These are phyloP conservation scores for Sphaerophoria rueppellii DNA, from an alignment of 2,888 invertebrate species.

Conservation along the genomic window DNA sequence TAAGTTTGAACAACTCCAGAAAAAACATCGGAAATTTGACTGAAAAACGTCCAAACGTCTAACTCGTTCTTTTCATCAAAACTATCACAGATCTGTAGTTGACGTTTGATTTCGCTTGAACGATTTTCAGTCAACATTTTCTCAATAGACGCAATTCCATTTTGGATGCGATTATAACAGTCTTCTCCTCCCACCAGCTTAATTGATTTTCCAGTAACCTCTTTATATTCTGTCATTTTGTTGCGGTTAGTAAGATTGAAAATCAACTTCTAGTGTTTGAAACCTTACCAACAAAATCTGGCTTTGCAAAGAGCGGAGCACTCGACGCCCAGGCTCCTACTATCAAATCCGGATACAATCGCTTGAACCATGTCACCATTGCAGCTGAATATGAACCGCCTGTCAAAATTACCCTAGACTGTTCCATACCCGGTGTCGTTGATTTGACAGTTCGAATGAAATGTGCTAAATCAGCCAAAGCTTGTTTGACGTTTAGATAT, in stretches of 20 bases:
- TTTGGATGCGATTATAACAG: constrained; percentile 79
- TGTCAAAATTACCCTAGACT: constrained; percentile 83
- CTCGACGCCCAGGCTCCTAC: constrained; percentile 86
- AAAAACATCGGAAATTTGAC: constrained; percentile 79
- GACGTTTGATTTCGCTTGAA: constrained; percentile 76
- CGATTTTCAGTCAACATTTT: constrained; percentile 76
- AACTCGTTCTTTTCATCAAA: constrained; percentile 78
- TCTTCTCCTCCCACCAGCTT: constrained; percentile 77
- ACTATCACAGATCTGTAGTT: constrained; percentile 78
- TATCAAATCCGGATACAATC: constrained; percentile 86
- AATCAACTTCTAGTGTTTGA: too few species aligned
- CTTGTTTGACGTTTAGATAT: constrained; percentile 86
- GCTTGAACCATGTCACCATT: constrained; percentile 87
- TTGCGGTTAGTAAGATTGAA: too few species aligned
- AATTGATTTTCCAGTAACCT: constrained; percentile 80
- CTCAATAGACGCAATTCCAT: constrained; percentile 79
- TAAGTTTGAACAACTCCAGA: constrained; percentile 79
- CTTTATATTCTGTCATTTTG: constrained; percentile 79
- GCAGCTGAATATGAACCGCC: constrained; percentile 88
- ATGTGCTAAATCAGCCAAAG: constrained; percentile 86
- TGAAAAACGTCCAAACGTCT: constrained; percentile 79
- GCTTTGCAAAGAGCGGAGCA: constrained; percentile 86
- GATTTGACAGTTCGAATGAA: constrained; percentile 84
- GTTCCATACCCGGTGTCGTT: constrained; percentile 77
- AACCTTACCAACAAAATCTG: constrained; percentile 83